Evolutionary conservation across 1,140 invertebrate genomes (phyloP), one percentile per base, ranked within the genome.

Genomic region (Mizuhopecten yessoensis): DNA sequence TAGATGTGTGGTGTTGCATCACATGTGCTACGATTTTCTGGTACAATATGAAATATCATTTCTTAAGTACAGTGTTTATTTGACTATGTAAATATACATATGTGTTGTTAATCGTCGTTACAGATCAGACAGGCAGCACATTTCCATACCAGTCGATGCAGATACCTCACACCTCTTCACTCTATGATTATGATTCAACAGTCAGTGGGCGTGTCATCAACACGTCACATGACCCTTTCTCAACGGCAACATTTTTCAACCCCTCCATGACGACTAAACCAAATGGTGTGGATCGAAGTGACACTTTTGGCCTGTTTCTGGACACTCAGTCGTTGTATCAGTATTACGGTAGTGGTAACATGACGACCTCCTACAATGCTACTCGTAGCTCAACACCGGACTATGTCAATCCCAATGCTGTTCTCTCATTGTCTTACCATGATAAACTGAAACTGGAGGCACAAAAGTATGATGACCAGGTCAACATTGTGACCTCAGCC

Each of bases 361-460:
- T 90, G n/a, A 49, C 87, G 36, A 36, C 75, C 17, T 34, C 23
- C 17, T 90, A 88, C 34, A 87, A 42, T 33, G 42, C 5, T 11
- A 75, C 23, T 29, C 57, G 57, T 75, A 75, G 9, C 5, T n/a
- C 88, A 5, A 34, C 42, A 9, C 86, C 42, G 3, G 91, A 93
- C 34, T 92, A 93, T 88, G 93, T 93, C 23, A 93, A 92, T 87
- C 93, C 93, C 9, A 93, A 92, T 92, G 93, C 92, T 7, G 92
- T 93, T 20, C 39, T 93, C 10, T 91, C 93, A 23, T 42, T 93
- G n/a, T 88, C 87, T 34, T 91, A 90, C 23, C 36, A 86, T 34
- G 86, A 89, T 29, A 75, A 75, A 75, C 57, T 75, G 29, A 75
- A 75, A 29, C 5, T 75, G 57, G 57, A 75, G 42, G 42, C 42